These are phyloP conservation scores for Sebastes reedi DNA, from an alignment of 2,797 vertebrate species.

Conservation along the genomic window DNA sequence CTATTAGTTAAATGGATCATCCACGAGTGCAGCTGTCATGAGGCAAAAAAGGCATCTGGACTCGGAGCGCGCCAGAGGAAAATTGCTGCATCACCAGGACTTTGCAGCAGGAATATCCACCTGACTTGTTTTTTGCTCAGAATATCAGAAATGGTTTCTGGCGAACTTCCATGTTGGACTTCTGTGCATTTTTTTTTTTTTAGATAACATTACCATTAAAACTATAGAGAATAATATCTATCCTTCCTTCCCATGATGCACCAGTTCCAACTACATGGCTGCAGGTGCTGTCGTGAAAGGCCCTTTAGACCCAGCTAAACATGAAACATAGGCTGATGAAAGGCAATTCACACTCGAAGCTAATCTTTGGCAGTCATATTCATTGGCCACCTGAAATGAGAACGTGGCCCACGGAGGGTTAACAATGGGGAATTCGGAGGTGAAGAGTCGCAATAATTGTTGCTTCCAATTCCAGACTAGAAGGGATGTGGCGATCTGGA, in stretches of 20 bases:
- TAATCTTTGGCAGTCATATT: conserved; percentile 39
- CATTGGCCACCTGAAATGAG: conserved; percentile 53
- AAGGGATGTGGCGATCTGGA: conserved; percentile 62
- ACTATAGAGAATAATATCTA: neutral
- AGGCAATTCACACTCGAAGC: conserved; percentile 42
- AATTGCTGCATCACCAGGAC: conserved; percentile 60
- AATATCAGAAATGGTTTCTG: conserved; percentile 18
- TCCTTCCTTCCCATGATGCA: neutral
- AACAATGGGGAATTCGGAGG: conserved; percentile 65
- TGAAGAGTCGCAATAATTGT: conserved; percentile 76
- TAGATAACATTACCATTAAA: neutral
- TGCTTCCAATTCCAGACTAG: conserved; percentile 51
- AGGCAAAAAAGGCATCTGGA: conserved; percentile 72
- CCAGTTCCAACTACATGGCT: neutral
- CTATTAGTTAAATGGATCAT: conserved; percentile 83
- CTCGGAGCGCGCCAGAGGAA: conserved; percentile 56
- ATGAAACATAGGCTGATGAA: conserved; percentile 45
- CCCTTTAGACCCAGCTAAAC: conserved; percentile 25
- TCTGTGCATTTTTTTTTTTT: neutral
- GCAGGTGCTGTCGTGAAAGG: conserved; percentile 9
- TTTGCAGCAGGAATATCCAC: conserved; percentile 28
- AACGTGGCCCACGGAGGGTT: conserved; percentile 60
- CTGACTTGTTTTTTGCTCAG: conserved; percentile 25
- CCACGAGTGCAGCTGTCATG: conserved; percentile 78
- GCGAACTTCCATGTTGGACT: neutral